Conservation (phyloP, 2,888 invertebrate genomes). For the Drosophila bunnanda region DNA sequence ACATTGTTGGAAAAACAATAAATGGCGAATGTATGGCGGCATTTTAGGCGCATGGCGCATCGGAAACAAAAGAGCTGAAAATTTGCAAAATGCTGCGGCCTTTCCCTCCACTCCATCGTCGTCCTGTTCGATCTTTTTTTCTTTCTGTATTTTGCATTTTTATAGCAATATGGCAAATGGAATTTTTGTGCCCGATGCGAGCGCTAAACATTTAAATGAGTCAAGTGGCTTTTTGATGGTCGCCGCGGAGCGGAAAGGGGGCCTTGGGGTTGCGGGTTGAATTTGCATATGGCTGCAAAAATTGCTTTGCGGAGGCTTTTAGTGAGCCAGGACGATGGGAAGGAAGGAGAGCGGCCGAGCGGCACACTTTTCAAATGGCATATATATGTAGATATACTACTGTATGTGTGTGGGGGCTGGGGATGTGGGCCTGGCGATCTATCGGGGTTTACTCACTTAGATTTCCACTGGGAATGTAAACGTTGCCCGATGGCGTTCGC, state of each 20-base stretch:
- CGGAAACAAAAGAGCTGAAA: conserved; percentile 68
- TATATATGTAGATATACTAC: conserved; percentile 22
- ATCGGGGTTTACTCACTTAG: conserved; percentile 85
- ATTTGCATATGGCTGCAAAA: conserved; percentile 62
- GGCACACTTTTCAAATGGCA: conserved; percentile 28
- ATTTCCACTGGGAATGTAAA: conserved; percentile 95
- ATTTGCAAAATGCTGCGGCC: conserved; percentile 63
- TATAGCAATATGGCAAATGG: conserved; percentile 76
- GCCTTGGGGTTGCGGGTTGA: conserved; percentile 24
- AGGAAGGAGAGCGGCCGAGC: background rate
- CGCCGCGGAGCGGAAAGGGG: conserved; percentile 13
- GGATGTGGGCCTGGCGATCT: background rate
- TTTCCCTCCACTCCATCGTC: conserved; percentile 2
- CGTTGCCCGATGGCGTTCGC: conserved; percentile 95
- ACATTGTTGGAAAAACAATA: conserved; percentile 76
- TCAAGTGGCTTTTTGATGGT: conserved; percentile 66
- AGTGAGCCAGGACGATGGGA: conserved; percentile 6
- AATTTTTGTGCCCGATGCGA: conserved; percentile 56
- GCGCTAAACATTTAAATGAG: conserved; percentile 72
- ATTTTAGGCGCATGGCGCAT: conserved; percentile 73
- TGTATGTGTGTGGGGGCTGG: background rate
- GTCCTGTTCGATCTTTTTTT: conserved; percentile 28
- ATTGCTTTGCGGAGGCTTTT: conserved; percentile 35
- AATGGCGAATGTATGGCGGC: conserved; percentile 77
- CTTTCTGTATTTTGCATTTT: conserved; percentile 59